Evolutionary conservation across 53 echinoderm and acorn worm genomes (phyloP), one percentile per base, ranked within the genome.

Genomic region (Zoroaster sp.): DNA sequence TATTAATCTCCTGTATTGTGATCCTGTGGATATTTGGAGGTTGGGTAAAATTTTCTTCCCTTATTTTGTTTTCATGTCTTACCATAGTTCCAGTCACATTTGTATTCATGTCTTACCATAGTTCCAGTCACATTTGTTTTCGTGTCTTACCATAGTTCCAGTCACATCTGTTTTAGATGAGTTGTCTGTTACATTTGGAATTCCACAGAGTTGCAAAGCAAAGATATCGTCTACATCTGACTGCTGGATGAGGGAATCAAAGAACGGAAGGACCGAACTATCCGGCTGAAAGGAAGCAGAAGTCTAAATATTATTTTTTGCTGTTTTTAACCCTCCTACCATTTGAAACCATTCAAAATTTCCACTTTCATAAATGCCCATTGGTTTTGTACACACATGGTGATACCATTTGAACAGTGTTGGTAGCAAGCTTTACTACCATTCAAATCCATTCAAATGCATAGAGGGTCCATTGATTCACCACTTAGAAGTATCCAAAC

Each of bases 201-300:
- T 35, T n/a, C 93, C 94, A 69, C 97, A 97, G 28, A 97, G 92
- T 74, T 97, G 97, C 21, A 97, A 63, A 1, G 97, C 75, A 69
- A 97, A 95, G 31, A 97, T 89, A 74, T 97, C 88, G 0, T 45
- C 72, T 20, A 94, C 71, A 33, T 85, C 53, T 0, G 94, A 89
- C 43, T 93, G 88, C 3, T 68, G 45, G 40, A 91, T 90, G 38
- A 95, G 68, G 0, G 97, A 94, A 31, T 89, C 89, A 47, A 95
- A 97, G 73, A 95, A 97, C 13, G 97, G 94, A 36, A 78, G 66
- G 4, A 97, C 69, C 13, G 93, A 63, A 17, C 53, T 85, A 66
- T 95, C 97, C 65, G 97, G 95, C 97, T 97, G 87, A 43, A 65
- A 78, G n/a, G n/a, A n/a, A n/a, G n/a, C n/a, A n/a, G n/a, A n/a